Evolutionary conservation across 2,797 vertebrate species (phyloP).

Genomic region (Enteromius anoplus): DNA sequence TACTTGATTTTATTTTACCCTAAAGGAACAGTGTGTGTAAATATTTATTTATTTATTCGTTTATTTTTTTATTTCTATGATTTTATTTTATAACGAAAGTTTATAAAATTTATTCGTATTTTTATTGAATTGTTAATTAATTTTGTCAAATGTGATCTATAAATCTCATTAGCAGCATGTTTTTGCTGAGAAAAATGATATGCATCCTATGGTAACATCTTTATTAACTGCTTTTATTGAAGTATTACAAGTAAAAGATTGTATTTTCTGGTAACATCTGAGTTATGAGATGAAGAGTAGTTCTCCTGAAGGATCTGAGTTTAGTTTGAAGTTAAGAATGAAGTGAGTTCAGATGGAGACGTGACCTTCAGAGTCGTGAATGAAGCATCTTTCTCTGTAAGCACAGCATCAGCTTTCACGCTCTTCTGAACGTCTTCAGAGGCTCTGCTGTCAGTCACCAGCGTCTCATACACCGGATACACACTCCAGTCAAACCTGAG

Average conservation of each 20-base stretch:
- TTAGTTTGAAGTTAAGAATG: background rate
- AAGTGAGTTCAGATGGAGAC: background rate
- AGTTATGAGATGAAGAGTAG: background rate
- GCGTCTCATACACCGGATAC: background rate
- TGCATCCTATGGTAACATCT: background rate
- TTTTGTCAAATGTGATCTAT: background rate
- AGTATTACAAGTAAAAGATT: background rate
- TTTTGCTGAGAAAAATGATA: background rate
- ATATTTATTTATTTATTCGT: background rate
- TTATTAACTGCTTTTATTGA: background rate
- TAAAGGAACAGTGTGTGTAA: background rate
- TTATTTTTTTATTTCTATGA: background rate
- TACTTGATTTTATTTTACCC: background rate
- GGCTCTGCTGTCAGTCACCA: background rate
- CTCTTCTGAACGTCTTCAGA: background rate
- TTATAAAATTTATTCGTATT: too few relatives aligned
- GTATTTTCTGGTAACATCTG: background rate
- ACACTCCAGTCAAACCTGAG: background rate
- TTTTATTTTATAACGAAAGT: background rate
- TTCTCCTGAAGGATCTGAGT: background rate
- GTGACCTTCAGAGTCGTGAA: background rate
- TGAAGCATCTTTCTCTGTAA: constrained; percentile 26
- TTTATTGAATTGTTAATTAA: too few relatives aligned
- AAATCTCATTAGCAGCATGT: background rate
- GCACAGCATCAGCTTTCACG: constrained; percentile 13